Base-by-base conservation (phyloP, 2,113 vertebrate genomes). In the Climacteris rufus region DNA sequence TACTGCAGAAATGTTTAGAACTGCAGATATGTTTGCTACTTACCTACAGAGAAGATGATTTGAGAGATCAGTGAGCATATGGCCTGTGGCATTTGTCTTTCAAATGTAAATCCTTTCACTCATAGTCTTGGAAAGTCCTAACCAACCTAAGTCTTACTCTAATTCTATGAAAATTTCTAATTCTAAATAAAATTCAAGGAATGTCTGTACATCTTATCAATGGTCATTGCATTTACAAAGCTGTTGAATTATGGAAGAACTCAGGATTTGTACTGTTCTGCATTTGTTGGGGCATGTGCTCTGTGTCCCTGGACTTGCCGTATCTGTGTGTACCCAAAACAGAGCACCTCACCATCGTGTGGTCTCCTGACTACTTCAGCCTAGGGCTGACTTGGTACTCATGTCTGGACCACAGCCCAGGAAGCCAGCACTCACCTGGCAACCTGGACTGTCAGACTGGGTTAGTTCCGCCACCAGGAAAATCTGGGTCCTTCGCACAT, bases 381-480 rank as follows among this genome's bases (percentile, higher is more conserved):
- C 53, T 56, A 20, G 28, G 49, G 25, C 49, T 94, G 63, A 35
- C 63, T 57, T 68, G 54, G 24, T 44, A 17, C 25, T 64, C 57
- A 30, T n/a, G 4, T 68, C 23, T 21, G 44, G 30, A 40, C 13
- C 44, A 19, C 8, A 21, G 56, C 19, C 30, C 37, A 57, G 60
- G 42, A 33, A 79, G 47, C 28, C 10, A 7, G 17, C n/a, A 31
- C 16, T 66, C 4, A 0, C 39, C 71, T 89, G 74, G 37, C 87
- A 69, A 35, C 16, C 6, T 0, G 0, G 54, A 30, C 24, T 45
- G 4, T 20, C 39, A n/a, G n/a, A n/a, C n/a, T 24, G 52, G 18
- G 19, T 44, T 61, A 68, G 10, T 80, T 89, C 71, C 91, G 76
- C 21, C 72, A 83, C 9, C 4, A 44, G 40, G 45, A 31, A 89